Conservation (phyloP, 2,113 vertebrate species). For the Perca schrenkii region DNA sequence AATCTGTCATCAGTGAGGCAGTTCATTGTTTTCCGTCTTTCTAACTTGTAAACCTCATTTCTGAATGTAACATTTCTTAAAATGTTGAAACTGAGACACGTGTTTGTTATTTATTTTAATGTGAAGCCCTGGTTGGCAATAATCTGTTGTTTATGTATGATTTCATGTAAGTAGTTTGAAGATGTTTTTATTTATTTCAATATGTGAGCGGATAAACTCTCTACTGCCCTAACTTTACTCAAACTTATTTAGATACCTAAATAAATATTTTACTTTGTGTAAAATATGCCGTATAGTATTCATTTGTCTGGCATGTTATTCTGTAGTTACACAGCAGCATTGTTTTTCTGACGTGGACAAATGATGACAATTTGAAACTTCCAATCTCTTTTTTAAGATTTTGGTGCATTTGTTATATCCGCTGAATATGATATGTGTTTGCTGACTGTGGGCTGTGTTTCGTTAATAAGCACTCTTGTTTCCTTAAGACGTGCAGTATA, state of each 20-base stretch:
- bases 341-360: slow-evolving; percentile 24
- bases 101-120: slow-evolving; percentile 82
- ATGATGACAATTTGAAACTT: slow-evolving; percentile 22
- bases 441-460: slow-evolving; percentile 36
- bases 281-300: slow-evolving; percentile 49
- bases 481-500: slow-evolving; percentile 43
- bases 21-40: slow-evolving; percentile 35
- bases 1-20: background rate
- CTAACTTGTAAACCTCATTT: slow-evolving; percentile 72
- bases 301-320: slow-evolving; percentile 52
- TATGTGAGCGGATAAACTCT: slow-evolving; percentile 26
- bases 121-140: slow-evolving; percentile 82
- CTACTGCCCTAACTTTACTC: slow-evolving; percentile 45
- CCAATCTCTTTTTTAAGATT: background rate
- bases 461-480: slow-evolving; percentile 32
- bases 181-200: slow-evolving; percentile 75
- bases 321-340: slow-evolving; percentile 46
- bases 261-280: slow-evolving; percentile 64
- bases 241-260: slow-evolving; percentile 55
- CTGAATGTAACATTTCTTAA: slow-evolving; percentile 75
- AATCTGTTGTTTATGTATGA: slow-evolving; percentile 38
- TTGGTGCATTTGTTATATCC: slow-evolving; percentile 53
- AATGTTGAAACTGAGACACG: slow-evolving; percentile 63
- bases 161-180: slow-evolving; percentile 61
- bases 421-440: slow-evolving; percentile 46